Evolutionary conservation across 2,113 vertebrate species (phyloP).

Genomic region (Pyrgilauda ruficollis): DNA sequence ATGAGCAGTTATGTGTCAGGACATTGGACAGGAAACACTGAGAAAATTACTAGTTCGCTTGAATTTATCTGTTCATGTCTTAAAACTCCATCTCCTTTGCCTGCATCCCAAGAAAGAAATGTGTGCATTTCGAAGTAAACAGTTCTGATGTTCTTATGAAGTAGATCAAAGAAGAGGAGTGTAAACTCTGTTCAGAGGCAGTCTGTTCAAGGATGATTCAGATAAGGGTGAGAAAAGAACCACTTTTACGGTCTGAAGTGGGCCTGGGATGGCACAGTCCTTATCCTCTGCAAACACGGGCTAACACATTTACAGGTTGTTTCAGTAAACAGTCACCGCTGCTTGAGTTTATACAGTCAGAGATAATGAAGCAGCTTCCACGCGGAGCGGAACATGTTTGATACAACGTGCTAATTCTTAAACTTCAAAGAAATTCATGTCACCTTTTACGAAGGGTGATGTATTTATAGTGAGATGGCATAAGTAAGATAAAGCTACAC

Average conservation of each 20-base stretch:
- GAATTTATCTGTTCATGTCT: background rate
- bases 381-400: background rate
- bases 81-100: background rate
- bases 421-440: slow-evolving; percentile 51
- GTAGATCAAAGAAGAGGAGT: slow-evolving; percentile 59
- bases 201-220: slow-evolving; percentile 12
- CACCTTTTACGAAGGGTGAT: background rate
- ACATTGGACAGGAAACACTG: background rate
- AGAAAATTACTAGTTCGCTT: background rate
- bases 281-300: slow-evolving; percentile 43
- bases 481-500: background rate
- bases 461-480: background rate
- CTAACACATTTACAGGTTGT: slow-evolving; percentile 53
- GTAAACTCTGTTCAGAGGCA: slow-evolving; percentile 36
- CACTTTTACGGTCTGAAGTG: slow-evolving; percentile 3
- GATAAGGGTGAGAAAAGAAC: slow-evolving; percentile 51
- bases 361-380: slow-evolving; percentile 52
- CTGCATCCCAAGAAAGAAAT: background rate
- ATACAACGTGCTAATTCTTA: slow-evolving; percentile 26
- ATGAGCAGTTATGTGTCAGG: background rate
- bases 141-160: slow-evolving; percentile 53
- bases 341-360: slow-evolving; percentile 23
- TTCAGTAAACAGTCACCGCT: slow-evolving; percentile 31
- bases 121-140: slow-evolving; percentile 65
- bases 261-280: slow-evolving; percentile 1